phyloP scores from a whole-genome alignment of 2,888 invertebrate species.

The Allolobophora icterica region DNA sequence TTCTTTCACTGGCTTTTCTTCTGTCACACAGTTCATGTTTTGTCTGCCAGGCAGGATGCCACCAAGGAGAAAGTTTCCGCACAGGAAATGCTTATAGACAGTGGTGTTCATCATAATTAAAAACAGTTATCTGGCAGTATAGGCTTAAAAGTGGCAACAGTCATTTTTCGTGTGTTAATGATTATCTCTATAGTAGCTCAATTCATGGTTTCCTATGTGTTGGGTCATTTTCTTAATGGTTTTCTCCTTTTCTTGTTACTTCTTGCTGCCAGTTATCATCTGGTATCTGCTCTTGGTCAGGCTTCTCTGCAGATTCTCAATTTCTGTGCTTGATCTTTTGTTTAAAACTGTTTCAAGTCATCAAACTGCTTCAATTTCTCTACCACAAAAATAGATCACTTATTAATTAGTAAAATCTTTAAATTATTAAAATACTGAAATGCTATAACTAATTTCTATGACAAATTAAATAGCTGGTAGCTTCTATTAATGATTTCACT shows the following conservation, averaged over 20 bases:
- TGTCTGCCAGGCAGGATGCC: conserved; percentile 13
- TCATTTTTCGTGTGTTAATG: background rate
- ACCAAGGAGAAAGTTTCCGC: background rate
- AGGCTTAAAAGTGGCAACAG: background rate
- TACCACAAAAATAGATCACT: background rate
- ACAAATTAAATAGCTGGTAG: too few relatives aligned
- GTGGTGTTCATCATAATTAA: background rate
- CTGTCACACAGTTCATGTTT: background rate
- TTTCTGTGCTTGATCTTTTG: background rate
- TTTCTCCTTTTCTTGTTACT: background rate
- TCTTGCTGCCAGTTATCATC: background rate
- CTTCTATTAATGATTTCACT: too few relatives aligned
- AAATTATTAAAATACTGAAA: background rate
- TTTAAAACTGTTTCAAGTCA: conserved; percentile 9
- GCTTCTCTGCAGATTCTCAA: background rate
- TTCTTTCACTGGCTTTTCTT: background rate
- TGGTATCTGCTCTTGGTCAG: background rate
- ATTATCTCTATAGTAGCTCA: background rate
- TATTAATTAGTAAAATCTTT: background rate
- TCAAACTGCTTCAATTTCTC: background rate
- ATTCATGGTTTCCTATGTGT: background rate
- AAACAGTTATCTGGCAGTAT: background rate
- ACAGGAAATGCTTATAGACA: conserved; percentile 15
- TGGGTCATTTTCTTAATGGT: background rate
- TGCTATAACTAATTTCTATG: background rate